Conservation (phyloP, 2,888 invertebrate genomes). For the Drosophila testacea region DNA sequence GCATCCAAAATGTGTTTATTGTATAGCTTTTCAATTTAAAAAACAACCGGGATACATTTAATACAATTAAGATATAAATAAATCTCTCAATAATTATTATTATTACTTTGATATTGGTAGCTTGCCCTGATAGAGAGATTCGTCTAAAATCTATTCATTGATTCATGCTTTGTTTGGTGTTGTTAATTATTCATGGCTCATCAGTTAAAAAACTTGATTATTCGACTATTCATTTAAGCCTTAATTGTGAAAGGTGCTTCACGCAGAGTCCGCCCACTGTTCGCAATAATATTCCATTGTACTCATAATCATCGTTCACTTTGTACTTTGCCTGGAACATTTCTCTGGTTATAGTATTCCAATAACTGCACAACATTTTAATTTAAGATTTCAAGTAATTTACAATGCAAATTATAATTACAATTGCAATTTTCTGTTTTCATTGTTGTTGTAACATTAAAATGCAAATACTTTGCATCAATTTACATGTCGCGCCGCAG, state of each 20-base stretch:
- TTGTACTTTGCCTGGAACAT: constrained; percentile 1
- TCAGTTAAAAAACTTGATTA: constrained; percentile 22
- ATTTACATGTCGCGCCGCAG: constrained; percentile 70
- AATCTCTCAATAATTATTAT: too few species aligned
- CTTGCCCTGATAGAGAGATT: not conserved
- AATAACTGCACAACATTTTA: constrained; percentile 35
- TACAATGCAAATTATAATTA: constrained; percentile 65
- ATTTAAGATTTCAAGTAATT: constrained; percentile 25
- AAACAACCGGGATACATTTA: too few species aligned
- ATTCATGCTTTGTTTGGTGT: not conserved
- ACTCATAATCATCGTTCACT: not conserved
- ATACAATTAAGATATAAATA: too few species aligned
- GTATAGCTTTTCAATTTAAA: too few species aligned
- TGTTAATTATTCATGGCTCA: constrained; percentile 29
- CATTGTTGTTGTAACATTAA: constrained; percentile 53
- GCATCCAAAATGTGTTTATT: too few species aligned
- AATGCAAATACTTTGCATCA: constrained; percentile 70
- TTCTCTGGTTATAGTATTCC: not conserved
- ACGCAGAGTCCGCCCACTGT: constrained; percentile 30
- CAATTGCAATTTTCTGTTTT: constrained; percentile 52
- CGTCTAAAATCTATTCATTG: constrained; percentile 6
- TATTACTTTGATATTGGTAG: too few species aligned
- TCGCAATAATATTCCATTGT: constrained; percentile 7
- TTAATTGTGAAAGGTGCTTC: constrained; percentile 33
- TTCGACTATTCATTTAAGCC: constrained; percentile 19